These are phyloP conservation scores for Gyps fulvus DNA, from an alignment of 2,113 vertebrate genomes.

Conservation along the genomic window DNA sequence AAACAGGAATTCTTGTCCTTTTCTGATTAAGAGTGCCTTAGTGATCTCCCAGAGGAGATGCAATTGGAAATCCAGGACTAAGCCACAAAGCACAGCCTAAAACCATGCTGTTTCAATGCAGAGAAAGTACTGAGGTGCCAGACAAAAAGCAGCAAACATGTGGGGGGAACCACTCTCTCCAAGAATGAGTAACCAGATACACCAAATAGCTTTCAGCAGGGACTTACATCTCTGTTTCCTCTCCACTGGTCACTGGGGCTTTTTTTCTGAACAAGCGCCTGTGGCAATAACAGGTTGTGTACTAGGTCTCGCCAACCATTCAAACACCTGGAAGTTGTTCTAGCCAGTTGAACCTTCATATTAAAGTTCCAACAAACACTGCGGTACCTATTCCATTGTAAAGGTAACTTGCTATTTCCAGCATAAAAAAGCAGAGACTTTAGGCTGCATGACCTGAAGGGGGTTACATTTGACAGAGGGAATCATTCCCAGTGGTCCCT, in stretches of 20 bases:
- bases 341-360: neutral
- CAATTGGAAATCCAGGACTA: neutral
- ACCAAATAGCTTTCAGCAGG: neutral
- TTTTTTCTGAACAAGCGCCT: neutral
- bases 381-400: neutral
- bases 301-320: neutral
- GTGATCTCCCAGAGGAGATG: neutral
- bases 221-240: neutral
- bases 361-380: neutral
- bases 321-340: neutral
- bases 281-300: neutral
- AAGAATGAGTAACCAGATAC: neutral
- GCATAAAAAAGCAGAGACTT: neutral
- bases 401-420: neutral
- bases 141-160: neutral
- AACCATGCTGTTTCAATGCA: neutral
- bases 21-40: neutral
- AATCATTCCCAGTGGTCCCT: neutral
- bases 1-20: neutral
- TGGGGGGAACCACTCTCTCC: neutral
- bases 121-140: neutral
- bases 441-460: neutral
- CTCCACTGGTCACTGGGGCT: neutral
- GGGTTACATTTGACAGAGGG: neutral
- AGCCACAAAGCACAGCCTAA: neutral